Conservation (phyloP, 1,140 invertebrate genomes). For the Calycopis cecrops region DNA sequence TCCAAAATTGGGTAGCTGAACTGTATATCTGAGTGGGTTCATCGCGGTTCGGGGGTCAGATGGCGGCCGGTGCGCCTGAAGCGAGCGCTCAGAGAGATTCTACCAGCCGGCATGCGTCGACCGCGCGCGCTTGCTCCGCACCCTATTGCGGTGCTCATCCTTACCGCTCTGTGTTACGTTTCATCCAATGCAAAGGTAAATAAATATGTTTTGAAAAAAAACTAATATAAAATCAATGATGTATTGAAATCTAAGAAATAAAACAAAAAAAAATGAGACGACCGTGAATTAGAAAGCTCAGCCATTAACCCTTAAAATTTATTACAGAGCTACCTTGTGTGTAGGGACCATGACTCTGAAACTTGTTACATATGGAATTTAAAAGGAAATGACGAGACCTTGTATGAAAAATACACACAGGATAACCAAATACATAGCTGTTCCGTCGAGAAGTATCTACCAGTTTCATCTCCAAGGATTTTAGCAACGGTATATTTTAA, state of each 20-base stretch:
- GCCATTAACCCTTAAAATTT: not conserved
- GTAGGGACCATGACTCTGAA: constrained; percentile 33
- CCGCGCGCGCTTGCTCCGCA: constrained; percentile 23
- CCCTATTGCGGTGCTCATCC: constrained; percentile 20
- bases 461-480: too few species aligned
- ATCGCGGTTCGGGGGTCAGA: constrained; percentile 58
- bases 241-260: too few species aligned
- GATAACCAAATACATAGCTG: too few species aligned
- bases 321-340: constrained; percentile 40
- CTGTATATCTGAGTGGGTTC: constrained; percentile 58
- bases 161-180: constrained; percentile 14
- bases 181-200: constrained; percentile 27
- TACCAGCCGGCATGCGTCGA: constrained; percentile 46
- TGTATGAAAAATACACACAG: too few species aligned
- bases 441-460: too few species aligned
- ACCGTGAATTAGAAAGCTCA: too few species aligned
- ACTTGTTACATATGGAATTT: constrained; percentile 36
- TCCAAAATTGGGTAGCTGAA: constrained; percentile 68
- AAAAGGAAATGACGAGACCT: too few species aligned
- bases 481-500: too few species aligned
- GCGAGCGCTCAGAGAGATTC: constrained; percentile 21
- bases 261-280: too few species aligned
- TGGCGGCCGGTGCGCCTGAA: constrained; percentile 37
- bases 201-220: not conserved
- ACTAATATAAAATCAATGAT: too few species aligned